Conservation (phyloP, 2,888 invertebrate genomes). For the Pharmacophagus antenor region DNA sequence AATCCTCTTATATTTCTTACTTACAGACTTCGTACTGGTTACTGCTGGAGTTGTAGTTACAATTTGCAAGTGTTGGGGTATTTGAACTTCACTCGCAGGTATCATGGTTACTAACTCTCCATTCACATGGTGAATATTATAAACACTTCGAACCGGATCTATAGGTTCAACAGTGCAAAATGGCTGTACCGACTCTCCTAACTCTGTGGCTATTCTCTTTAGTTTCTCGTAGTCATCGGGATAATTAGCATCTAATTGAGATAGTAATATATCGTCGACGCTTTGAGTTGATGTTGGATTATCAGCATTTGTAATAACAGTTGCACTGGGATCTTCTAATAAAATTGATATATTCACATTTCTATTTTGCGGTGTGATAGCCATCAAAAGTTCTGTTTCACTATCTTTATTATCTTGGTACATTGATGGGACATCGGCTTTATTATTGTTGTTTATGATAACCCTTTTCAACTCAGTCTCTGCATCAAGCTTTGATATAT, state of each 20-base stretch:
- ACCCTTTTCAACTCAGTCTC: slow-evolving; percentile 66
- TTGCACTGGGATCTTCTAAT: slow-evolving; percentile 68
- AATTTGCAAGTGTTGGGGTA: slow-evolving; percentile 77
- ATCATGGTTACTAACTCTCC: slow-evolving; percentile 74
- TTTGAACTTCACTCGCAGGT: slow-evolving; percentile 68
- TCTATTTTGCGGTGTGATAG: slow-evolving; percentile 63
- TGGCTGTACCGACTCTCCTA: slow-evolving; percentile 88
- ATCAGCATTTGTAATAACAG: slow-evolving; percentile 70
- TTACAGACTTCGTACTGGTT: slow-evolving; percentile 82
- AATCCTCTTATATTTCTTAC: slow-evolving; percentile 87
- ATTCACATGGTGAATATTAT: slow-evolving; percentile 77
- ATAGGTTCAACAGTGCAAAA: slow-evolving; percentile 82
- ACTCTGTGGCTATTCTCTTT: slow-evolving; percentile 90
- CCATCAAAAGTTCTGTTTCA: slow-evolving; percentile 65
- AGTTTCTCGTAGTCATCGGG: slow-evolving; percentile 92
- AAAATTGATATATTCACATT: slow-evolving; percentile 74
- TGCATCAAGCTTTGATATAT: slow-evolving; percentile 64
- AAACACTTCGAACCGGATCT: slow-evolving; percentile 76
- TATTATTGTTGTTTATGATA: slow-evolving; percentile 72
- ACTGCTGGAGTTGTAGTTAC: slow-evolving; percentile 82
- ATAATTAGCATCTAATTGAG: slow-evolving; percentile 84
- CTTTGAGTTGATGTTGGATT: slow-evolving; percentile 82
- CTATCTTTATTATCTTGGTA: slow-evolving; percentile 67
- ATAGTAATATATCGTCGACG: slow-evolving; percentile 86
- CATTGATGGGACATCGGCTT: slow-evolving; percentile 80